These are phyloP conservation scores for Pomatorhinus ruficollis DNA, from an alignment of 2,113 vertebrate genomes.

Conservation along the genomic window DNA sequence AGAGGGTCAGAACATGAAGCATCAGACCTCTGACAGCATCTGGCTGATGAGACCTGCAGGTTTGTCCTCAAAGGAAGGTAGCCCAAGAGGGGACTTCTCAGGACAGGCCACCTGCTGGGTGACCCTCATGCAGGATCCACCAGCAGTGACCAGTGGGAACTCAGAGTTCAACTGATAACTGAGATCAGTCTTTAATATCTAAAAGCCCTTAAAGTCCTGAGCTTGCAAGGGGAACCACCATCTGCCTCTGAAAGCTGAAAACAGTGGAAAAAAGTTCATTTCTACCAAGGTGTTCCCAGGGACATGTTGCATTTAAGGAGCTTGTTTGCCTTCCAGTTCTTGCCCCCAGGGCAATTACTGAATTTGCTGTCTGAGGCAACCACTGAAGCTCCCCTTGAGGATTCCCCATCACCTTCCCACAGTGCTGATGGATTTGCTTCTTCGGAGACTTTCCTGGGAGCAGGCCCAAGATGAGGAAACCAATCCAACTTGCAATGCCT, in stretches of 20 bases:
- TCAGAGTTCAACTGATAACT: fast-evolving
- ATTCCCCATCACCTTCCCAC: not conserved
- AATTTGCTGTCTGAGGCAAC: not conserved
- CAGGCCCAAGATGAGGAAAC: not conserved
- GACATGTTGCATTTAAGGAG: not conserved
- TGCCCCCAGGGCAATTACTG: not conserved
- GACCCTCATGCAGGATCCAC: fast-evolving
- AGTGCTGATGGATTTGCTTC: not conserved
- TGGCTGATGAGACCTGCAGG: not conserved
- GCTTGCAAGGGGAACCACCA: not conserved
- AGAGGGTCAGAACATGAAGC: fast-evolving
- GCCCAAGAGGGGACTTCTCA: not conserved
- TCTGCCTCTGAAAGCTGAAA: not conserved
- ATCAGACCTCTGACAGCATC: not conserved
- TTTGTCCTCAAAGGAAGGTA: not conserved
- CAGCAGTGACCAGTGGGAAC: not conserved
- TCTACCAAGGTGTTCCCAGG: not conserved
- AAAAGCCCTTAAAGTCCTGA: not conserved
- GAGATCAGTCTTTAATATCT: not conserved
- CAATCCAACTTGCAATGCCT: not conserved
- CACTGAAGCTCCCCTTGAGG: not conserved
- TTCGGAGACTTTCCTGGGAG: not conserved
- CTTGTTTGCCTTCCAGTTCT: not conserved
- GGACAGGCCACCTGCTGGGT: not conserved
- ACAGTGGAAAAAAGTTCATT: not conserved